These are phyloP conservation scores for Monoplex corrugatus DNA, from an alignment of 2,888 invertebrate species.

Conservation along the genomic window DNA sequence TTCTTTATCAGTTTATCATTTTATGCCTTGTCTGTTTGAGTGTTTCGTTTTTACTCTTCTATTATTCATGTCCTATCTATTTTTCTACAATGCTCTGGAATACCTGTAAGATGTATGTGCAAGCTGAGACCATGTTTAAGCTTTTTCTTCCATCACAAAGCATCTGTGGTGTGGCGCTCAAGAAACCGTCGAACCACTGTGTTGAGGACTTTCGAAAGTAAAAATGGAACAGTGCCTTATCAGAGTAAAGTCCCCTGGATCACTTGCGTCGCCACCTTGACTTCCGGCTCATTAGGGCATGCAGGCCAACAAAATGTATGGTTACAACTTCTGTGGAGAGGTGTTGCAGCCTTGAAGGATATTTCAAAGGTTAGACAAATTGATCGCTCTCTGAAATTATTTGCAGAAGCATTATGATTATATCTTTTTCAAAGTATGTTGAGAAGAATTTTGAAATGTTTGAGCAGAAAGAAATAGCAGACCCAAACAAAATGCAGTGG, in stretches of 20 bases:
- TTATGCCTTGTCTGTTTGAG: no score
- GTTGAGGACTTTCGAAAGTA: not conserved
- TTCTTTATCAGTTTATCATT: no score
- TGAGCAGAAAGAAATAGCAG: not conserved
- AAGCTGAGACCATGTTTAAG: no score
- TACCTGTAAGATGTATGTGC: no score
- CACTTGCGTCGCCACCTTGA: conserved; percentile 43
- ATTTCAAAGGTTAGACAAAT: not conserved
- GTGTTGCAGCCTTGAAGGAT: conserved; percentile 29
- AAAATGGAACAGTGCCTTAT: not conserved
- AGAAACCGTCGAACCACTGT: no score
- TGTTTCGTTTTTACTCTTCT: no score
- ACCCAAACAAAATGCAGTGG: not conserved
- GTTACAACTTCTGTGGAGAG: not conserved
- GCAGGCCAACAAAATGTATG: conserved; percentile 42
- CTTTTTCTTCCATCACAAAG: no score
- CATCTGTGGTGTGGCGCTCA: no score
- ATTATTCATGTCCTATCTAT: no score
- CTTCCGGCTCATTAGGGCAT: conserved; percentile 51
- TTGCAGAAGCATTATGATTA: not conserved
- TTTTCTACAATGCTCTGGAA: no score
- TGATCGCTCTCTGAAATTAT: not conserved
- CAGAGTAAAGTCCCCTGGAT: conserved; percentile 25
- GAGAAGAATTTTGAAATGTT: not conserved
- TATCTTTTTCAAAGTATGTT: not conserved